Percentiles rank a stretch among this genome's conserved stretches.
phyloP scores from a whole-genome alignment of 37 sponge, comb jelly and placozoan genomes.

The Cladorhizidae sp. region DNA sequence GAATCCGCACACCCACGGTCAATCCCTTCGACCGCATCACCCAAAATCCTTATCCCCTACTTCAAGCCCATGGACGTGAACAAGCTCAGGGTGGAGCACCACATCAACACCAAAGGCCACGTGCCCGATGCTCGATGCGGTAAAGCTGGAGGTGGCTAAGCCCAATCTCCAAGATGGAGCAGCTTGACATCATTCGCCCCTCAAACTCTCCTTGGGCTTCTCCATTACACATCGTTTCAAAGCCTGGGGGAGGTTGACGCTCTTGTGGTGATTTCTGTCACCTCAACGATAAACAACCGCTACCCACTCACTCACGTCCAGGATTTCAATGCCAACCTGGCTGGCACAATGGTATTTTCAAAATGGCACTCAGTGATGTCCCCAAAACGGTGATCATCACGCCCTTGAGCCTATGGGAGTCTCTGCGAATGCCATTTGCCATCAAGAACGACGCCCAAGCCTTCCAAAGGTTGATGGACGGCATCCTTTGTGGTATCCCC shows the following conservation, averaged over 20 bases:
- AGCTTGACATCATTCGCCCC: conserved; percentile 33
- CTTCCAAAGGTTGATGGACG: conserved; percentile 42
- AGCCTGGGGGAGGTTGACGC: conserved; percentile 51
- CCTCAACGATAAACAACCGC: conserved; percentile 49
- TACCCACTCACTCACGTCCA: conserved; percentile 68
- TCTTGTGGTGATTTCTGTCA: conserved; percentile 60
- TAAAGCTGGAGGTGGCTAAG: conserved; percentile 9
- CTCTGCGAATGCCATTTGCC: conserved; percentile 27
- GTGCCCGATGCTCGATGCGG: conserved; percentile 28
- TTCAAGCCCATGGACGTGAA: neutral
- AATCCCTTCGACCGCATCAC: neutral
- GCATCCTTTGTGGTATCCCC: conserved; percentile 21
- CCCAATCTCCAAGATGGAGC: conserved; percentile 34
- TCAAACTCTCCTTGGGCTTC: conserved; percentile 53
- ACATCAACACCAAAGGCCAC: conserved; percentile 47
- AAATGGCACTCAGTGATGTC: conserved; percentile 17
- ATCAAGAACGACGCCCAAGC: conserved; percentile 29
- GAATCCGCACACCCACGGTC: neutral
- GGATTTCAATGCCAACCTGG: conserved; percentile 20
- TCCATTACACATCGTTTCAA: conserved; percentile 51
- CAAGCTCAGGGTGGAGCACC: conserved; percentile 42
- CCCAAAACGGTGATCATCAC: conserved; percentile 23
- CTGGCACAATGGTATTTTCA: conserved; percentile 1
- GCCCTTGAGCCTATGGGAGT: neutral
- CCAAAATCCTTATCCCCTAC: conserved; percentile 12